Evolutionary conservation across 2,888 invertebrate species (phyloP), one percentile per base, ranked within the genome.

Genomic region (Pharmacophagus antenor): DNA sequence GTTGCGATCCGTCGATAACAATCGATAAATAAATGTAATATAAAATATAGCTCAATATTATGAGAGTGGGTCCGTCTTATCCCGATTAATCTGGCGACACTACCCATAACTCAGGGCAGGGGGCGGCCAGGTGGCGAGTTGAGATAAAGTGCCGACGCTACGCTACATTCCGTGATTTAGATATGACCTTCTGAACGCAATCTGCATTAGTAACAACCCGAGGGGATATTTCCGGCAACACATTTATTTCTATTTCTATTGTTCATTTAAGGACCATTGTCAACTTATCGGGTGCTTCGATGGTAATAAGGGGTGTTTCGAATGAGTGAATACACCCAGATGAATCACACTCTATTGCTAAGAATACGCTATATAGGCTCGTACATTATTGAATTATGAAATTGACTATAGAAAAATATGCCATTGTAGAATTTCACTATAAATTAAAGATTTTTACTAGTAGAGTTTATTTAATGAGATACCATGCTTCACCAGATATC

Each of bases 131-230:
- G 86, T 86, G 87, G 76, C 79, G 84, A 82, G 78, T 81, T 77
- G 78, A 83, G 84, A 87, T 85, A 87, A 85, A 85, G 80, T 82
- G 80, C 84, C 82, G 81, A 80, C 85, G 83, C 80, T 81, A 79
- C 81, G 77, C 78, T 55, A 60, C 55, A 81, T 78, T 73, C 85
- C 72, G 82, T 85, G 88, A 88, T 88, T 88, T 88, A 88, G 87
- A 85, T 82, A 84, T 83, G 86, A 84, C 85, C 85, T 83, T 80
- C 77, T 79, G 79, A 82, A 84, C 84, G 80, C 83, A 85, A 85
- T 85, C 84, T 84, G 83, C 84, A 82, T 85, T 85, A 84, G 80
- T 79, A 80, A 82, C 77, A 73, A 70, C 71, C 72, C 64, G 63
- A 64, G 31, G 67, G 62, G 70, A 66, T 65, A 66, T 66, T 65